A percentile compares a stretch with the other conserved stretches of the same genome.
Conservation (phyloP, 2,888 invertebrate species). For the Noctua pronuba region DNA sequence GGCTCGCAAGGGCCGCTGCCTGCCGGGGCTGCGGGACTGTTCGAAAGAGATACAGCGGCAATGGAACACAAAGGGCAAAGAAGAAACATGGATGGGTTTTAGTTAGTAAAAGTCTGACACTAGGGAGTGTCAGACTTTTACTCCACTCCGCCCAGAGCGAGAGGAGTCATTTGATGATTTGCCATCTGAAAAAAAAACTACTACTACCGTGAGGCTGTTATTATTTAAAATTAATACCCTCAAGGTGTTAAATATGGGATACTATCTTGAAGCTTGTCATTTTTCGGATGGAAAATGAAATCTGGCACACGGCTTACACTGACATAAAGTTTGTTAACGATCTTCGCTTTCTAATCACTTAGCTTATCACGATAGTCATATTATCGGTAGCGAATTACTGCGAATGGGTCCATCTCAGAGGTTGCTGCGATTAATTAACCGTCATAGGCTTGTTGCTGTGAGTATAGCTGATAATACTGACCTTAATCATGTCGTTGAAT, state of each 20-base stretch:
- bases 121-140: no score
- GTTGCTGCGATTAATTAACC: slow-evolving; percentile 18
- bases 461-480: neutral
- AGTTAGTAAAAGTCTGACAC: no score
- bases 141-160: no score
- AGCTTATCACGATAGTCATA: neutral
- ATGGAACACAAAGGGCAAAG: no score
- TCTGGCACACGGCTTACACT: neutral
- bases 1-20: no score
- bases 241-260: neutral
- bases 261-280: no score
- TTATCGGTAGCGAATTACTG: slow-evolving; percentile 11
- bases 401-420: neutral
- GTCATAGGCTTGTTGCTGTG: neutral
- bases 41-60: no score
- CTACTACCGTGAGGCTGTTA: neutral
- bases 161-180: no score
- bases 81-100: no score
- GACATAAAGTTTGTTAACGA: neutral
- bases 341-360: neutral
- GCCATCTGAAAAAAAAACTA: no score
- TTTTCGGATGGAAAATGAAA: no score
- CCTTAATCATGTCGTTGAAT: neutral
- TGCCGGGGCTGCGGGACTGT: no score
- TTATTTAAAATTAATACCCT: neutral